A percentile compares a stretch with the other conserved stretches of the same genome.
These are phyloP conservation scores for Cataglyphis altisquamis DNA, from an alignment of 2,888 invertebrate genomes.

Conservation along the genomic window DNA sequence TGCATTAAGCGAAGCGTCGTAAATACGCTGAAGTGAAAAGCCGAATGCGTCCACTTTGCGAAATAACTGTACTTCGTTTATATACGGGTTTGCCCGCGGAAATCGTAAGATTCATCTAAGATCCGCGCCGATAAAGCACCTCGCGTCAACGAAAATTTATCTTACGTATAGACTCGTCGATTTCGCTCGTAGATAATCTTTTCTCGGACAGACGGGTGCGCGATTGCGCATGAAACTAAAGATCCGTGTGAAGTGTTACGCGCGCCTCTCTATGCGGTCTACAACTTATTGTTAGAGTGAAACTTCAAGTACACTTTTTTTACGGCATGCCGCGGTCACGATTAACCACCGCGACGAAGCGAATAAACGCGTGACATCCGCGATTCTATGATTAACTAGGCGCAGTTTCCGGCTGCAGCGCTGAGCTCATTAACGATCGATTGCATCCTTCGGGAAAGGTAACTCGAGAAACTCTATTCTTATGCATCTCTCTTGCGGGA, in stretches of 20 bases:
- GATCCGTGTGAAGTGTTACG: constrained; percentile 25
- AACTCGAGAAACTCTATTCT: constrained; percentile 41
- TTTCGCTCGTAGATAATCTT: not conserved
- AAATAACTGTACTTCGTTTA: not conserved
- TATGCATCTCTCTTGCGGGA: constrained; percentile 4
- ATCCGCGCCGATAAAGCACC: not conserved
- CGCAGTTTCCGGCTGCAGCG: constrained; percentile 55
- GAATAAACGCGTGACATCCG: constrained; percentile 60
- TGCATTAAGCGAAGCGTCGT: not conserved
- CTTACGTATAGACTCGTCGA: not conserved
- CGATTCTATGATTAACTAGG: constrained; percentile 58
- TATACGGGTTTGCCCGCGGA: not conserved
- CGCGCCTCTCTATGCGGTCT: constrained; percentile 12
- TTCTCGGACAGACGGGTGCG: not conserved
- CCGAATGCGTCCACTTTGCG: constrained; percentile 13
- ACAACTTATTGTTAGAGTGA: constrained; percentile 30
- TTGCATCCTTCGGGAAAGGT: constrained; percentile 57
- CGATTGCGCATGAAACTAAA: not conserved
- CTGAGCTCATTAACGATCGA: constrained; percentile 53
- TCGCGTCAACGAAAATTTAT: not conserved
- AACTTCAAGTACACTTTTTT: constrained; percentile 42
- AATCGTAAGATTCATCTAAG: not conserved
- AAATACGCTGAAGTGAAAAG: constrained; percentile 29
- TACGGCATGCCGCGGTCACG: constrained; percentile 28
- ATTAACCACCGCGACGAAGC: constrained; percentile 55